These are phyloP conservation scores for Cichlasoma orientale DNA, from an alignment of 2,797 vertebrate species.

Conservation along the genomic window DNA sequence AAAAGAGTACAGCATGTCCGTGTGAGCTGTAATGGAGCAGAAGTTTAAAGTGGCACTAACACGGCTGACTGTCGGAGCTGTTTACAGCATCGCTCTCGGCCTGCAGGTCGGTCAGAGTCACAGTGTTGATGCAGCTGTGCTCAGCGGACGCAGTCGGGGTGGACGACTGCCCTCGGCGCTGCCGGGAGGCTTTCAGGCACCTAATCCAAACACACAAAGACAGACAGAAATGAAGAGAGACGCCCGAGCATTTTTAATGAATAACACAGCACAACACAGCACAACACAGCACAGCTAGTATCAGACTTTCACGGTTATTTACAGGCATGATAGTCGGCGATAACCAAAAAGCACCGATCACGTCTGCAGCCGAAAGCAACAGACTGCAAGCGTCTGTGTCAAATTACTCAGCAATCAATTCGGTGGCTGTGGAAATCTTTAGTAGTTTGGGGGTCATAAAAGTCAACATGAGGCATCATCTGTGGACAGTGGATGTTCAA, in stretches of 20 bases:
- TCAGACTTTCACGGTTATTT: neutral
- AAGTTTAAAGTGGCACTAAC: neutral
- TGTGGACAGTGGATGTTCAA: neutral
- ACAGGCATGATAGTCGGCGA: neutral
- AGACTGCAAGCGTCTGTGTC: neutral
- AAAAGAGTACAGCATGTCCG: no score
- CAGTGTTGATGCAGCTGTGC: conserved; percentile 64
- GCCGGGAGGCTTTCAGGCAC: conserved; percentile 30
- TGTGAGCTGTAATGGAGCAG: neutral
- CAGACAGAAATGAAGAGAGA: neutral
- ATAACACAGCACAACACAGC: neutral
- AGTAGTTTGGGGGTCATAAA: neutral
- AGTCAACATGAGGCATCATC: neutral
- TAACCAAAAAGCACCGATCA: neutral
- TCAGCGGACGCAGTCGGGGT: conserved; percentile 18
- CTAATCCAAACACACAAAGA: conserved; percentile 42
- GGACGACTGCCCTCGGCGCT: conserved; percentile 18
- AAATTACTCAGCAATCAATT: neutral
- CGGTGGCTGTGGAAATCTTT: neutral
- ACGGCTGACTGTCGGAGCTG: neutral
- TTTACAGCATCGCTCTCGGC: neutral
- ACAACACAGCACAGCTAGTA: neutral
- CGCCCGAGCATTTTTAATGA: neutral
- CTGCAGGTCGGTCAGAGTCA: neutral
- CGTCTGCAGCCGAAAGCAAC: neutral